phyloP scores from a whole-genome alignment of 2,797 vertebrate species.

The Clarias fuscus region DNA sequence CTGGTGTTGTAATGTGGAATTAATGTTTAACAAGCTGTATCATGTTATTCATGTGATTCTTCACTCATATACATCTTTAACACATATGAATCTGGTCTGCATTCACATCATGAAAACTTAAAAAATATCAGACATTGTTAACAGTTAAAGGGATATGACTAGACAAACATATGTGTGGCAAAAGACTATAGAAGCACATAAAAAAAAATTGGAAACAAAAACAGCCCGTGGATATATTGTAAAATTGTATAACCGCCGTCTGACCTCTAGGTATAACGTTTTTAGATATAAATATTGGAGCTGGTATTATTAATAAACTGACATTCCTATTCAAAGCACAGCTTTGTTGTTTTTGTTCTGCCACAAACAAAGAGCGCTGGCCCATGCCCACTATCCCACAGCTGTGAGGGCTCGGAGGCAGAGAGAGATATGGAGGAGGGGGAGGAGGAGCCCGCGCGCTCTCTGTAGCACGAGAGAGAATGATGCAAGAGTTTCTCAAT shows the following conservation, averaged over 20 bases:
- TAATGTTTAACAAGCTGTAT: background rate
- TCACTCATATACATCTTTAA: background rate
- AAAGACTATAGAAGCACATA: background rate
- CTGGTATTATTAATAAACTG: background rate
- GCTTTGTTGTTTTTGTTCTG: constrained; percentile 48
- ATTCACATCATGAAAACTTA: constrained; percentile 1
- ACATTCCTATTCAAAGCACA: background rate
- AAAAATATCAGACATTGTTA: background rate
- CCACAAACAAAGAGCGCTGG: constrained; percentile 47
- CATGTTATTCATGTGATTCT: background rate
- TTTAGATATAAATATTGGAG: background rate
- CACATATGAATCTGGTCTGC: background rate
- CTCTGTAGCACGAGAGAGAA: background rate
- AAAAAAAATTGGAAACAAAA: background rate
- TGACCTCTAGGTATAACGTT: background rate
- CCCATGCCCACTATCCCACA: constrained; percentile 33
- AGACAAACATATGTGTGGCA: background rate
- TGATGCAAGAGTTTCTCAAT: constrained; percentile 27
- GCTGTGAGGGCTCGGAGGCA: constrained; percentile 30
- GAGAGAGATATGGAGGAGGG: constrained; percentile 25
- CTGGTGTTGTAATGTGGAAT: background rate
- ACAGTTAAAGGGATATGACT: background rate
- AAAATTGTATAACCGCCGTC: background rate
- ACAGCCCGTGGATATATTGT: background rate
- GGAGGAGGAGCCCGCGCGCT: constrained; percentile 34